phyloP scores from a whole-genome alignment of 2,113 vertebrate species.

The Paradoxurus hermaphroditus region DNA sequence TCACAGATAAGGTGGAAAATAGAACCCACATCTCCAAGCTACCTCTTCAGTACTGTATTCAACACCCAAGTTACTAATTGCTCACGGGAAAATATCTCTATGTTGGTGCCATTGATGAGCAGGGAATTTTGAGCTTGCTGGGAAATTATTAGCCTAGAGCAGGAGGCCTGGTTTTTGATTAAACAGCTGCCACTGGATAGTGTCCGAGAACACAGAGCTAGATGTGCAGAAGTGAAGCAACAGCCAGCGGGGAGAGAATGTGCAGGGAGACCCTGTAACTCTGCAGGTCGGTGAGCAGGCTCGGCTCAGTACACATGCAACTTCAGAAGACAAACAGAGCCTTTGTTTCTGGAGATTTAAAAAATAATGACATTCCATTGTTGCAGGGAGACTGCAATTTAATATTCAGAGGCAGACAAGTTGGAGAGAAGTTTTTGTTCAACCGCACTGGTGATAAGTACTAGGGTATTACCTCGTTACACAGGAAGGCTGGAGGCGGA shows the following conservation, averaged over 20 bases:
- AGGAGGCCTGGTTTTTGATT: slow-evolving; percentile 59
- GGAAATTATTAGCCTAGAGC: slow-evolving; percentile 56
- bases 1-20: not conserved
- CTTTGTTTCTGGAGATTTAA: slow-evolving; percentile 41
- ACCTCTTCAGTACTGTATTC: not conserved
- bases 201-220: not conserved
- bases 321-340: slow-evolving; percentile 31
- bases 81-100: not conserved
- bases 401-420: slow-evolving; percentile 42
- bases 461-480: not conserved
- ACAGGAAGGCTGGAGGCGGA: not conserved
- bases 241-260: not conserved
- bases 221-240: slow-evolving; percentile 9
- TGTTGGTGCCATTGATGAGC: not conserved
- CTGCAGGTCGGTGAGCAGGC: not conserved
- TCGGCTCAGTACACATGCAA: not conserved
- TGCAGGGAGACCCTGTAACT: not conserved
- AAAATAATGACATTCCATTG: slow-evolving; percentile 43
- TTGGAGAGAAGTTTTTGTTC: slow-evolving; percentile 14
- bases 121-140: slow-evolving; percentile 38
- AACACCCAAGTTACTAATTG: not conserved
- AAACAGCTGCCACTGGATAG: slow-evolving; percentile 41
- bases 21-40: not conserved
- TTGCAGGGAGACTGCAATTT: slow-evolving; percentile 39
- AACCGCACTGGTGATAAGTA: not conserved